Percentiles rank a stretch among this genome's conserved stretches.
These are phyloP conservation scores for Momotus momota DNA, from an alignment of 2,797 vertebrate genomes.

Conservation along the genomic window DNA sequence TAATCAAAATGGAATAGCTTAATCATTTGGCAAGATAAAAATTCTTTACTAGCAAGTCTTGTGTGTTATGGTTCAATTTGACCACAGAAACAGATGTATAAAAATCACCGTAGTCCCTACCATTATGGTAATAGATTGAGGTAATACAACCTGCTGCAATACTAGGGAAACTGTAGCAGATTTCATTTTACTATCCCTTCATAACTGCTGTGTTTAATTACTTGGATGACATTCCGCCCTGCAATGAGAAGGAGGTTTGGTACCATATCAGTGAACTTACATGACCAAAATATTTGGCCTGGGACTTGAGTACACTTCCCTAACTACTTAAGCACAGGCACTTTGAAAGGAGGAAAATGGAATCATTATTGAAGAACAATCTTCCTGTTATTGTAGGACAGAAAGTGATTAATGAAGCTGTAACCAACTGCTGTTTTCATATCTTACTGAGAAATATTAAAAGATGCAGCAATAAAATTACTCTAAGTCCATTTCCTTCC, in stretches of 20 bases:
- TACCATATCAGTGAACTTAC: not conserved
- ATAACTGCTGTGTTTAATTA: slow-evolving; percentile 6
- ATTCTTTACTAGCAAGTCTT: not conserved
- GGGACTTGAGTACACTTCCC: not conserved
- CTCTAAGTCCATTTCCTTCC: not conserved
- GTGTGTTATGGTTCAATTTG: not conserved
- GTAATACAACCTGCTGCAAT: not conserved
- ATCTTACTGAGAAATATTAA: not conserved
- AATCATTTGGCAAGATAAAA: not conserved
- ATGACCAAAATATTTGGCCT: not conserved
- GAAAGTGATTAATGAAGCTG: not conserved
- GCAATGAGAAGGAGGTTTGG: not conserved
- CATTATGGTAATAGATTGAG: not conserved
- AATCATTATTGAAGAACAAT: not conserved
- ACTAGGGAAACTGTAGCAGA: not conserved
- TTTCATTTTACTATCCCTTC: not conserved
- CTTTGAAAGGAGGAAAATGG: not conserved
- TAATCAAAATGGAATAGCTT: not conserved
- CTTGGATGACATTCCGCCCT: not conserved
- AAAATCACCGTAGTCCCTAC: not conserved
- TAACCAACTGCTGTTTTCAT: not conserved
- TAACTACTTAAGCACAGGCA: not conserved
- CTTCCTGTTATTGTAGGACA: not conserved
- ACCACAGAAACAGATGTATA: not conserved
- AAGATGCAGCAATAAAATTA: not conserved